Evolutionary conservation across 2,888 invertebrate genomes (phyloP).

Genomic region (Automeris io): DNA sequence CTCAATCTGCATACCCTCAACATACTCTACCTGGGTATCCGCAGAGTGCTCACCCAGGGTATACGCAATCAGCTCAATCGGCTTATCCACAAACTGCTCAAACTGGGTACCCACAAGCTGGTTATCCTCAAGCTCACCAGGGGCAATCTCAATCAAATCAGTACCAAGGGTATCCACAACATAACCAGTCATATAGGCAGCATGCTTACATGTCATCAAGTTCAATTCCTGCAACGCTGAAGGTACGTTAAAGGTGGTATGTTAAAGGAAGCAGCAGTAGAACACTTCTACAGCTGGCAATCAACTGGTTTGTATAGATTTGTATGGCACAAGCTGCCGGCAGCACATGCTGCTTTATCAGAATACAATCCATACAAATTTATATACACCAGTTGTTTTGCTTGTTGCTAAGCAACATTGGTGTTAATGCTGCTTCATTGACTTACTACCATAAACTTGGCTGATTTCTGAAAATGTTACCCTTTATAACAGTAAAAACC

Average conservation of each 20-base stretch:
- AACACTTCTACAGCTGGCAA: no score
- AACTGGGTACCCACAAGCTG: constrained; percentile 20
- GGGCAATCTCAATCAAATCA: constrained; percentile 38
- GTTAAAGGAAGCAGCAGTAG: no score
- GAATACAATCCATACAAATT: no score
- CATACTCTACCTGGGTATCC: no score
- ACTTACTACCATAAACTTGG: no score
- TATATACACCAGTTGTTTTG: no score
- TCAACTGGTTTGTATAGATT: not conserved
- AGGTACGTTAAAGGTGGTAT: constrained; percentile 47
- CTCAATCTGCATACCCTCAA: constrained; percentile 25
- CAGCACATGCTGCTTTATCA: no score
- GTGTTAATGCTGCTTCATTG: no score
- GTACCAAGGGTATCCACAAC: constrained; percentile 43
- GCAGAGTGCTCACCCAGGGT: constrained; percentile 18
- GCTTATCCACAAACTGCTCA: constrained; percentile 23
- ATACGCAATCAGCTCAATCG: constrained; percentile 19
- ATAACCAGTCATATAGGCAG: constrained; percentile 36
- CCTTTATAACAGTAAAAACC: constrained; percentile 2
- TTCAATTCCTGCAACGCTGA: constrained; percentile 31
- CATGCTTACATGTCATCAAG: constrained; percentile 41
- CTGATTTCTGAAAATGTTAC: constrained; percentile 14
- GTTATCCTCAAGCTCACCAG: constrained; percentile 26
- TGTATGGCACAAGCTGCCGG: constrained; percentile 9
- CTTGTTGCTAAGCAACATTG: no score